Evolutionary conservation across 2,797 vertebrate genomes (phyloP).

Genomic region (Balearica regulorum): DNA sequence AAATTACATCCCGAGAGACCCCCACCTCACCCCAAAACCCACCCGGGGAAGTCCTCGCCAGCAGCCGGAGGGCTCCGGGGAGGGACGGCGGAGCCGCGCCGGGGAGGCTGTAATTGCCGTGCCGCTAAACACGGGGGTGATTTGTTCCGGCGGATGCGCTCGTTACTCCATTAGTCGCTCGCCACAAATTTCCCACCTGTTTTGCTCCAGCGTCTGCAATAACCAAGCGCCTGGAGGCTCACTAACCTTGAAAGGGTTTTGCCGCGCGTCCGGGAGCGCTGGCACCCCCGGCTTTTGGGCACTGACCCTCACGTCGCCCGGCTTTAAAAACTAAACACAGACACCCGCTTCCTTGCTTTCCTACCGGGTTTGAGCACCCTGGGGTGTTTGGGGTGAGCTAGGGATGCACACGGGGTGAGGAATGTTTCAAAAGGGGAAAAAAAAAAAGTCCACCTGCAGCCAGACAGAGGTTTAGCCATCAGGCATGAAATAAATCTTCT

Average conservation of each 20-base stretch:
- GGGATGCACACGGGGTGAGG: fast-evolving
- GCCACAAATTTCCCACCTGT: slow-evolving; percentile 47
- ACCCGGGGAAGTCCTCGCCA: background rate
- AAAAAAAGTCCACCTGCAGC: background rate
- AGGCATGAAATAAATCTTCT: background rate
- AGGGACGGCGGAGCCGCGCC: background rate
- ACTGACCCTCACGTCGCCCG: too few relatives aligned
- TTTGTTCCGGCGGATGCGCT: slow-evolving; percentile 6
- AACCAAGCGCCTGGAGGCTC: background rate
- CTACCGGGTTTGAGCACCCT: background rate
- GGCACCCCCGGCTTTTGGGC: background rate
- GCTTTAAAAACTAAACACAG: background rate
- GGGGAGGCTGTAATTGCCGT: background rate
- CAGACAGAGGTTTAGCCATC: background rate
- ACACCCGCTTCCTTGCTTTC: background rate
- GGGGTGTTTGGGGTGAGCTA: background rate
- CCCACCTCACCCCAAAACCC: background rate
- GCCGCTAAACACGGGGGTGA: background rate
- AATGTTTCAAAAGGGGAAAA: background rate
- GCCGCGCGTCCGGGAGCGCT: fast-evolving
- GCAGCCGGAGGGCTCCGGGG: background rate
- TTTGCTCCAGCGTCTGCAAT: background rate
- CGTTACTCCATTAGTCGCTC: slow-evolving; percentile 1
- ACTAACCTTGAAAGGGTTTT: background rate
- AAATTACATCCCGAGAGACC: background rate